phyloP scores from a whole-genome alignment of 2,888 invertebrate genomes.

The Archips xylosteana region DNA sequence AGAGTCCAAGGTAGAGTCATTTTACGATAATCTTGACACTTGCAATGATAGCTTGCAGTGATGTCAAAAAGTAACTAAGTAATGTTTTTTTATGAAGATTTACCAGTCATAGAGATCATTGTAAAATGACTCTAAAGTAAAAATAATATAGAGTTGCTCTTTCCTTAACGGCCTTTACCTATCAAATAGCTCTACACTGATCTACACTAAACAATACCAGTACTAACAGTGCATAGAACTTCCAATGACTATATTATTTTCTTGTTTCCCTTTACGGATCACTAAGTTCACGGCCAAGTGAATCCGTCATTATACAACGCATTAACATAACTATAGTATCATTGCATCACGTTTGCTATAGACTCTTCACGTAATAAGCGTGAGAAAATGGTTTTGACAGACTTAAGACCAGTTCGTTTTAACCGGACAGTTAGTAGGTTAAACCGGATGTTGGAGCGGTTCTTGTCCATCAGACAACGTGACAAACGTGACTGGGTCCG shows the following conservation, averaged over 20 bases:
- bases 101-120: no score
- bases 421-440: conserved; percentile 2
- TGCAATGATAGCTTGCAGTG: no score
- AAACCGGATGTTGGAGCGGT: conserved; percentile 1
- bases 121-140: no score
- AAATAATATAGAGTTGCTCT: no score
- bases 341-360: conserved; percentile 11
- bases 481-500: background rate
- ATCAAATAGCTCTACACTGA: no score
- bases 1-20: no score
- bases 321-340: conserved; percentile 14
- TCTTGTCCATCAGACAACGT: background rate
- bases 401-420: background rate
- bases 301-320: conserved; percentile 7
- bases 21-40: no score
- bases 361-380: conserved; percentile 4
- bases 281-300: conserved; percentile 20
- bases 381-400: conserved; percentile 3
- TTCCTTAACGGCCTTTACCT: no score
- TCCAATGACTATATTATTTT: background rate
- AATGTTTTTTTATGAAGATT: no score
- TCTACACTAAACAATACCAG: no score
- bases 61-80: no score
- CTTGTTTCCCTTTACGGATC: background rate
- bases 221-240: no score